These are phyloP conservation scores for Sebastes hubbsi DNA, from an alignment of 2,797 vertebrate genomes.

Conservation along the genomic window DNA sequence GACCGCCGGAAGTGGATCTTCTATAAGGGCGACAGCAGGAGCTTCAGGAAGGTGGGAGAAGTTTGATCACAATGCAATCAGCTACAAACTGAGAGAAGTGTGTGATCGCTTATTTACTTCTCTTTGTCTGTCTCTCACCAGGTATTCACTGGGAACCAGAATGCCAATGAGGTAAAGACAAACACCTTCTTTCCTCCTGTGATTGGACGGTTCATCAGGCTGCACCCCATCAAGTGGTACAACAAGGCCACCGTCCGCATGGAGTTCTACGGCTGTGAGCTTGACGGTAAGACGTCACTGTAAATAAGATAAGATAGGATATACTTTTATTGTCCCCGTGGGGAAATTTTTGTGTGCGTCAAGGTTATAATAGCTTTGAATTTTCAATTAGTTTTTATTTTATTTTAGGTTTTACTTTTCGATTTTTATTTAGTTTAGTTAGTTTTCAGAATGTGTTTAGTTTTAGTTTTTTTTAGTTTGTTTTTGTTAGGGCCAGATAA, in stretches of 20 bases:
- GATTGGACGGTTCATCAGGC: slow-evolving; percentile 88
- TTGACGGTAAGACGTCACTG: slow-evolving; percentile 84
- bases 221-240: slow-evolving; percentile 85
- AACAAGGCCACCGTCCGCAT: slow-evolving; percentile 88
- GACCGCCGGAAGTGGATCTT: slow-evolving; percentile 87
- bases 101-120: background rate
- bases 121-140: slow-evolving; percentile 48
- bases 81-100: background rate
- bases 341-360: no score
- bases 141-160: slow-evolving; percentile 91
- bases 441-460: no score
- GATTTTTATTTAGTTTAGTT: no score
- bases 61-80: background rate
- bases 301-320: no score
- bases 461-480: no score
- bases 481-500: no score
- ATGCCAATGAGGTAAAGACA: slow-evolving; percentile 79
- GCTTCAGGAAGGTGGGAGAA: slow-evolving; percentile 78
- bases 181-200: slow-evolving; percentile 92
- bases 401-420: accelerated
- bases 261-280: slow-evolving; percentile 94
- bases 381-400: no score
- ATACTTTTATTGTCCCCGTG: no score
- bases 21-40: slow-evolving; percentile 89
- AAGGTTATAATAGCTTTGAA: accelerated